A percentile compares a stretch with the other conserved stretches of the same genome.
phyloP scores from a whole-genome alignment of 1,140 invertebrate species.

The Orius insidiosus region DNA sequence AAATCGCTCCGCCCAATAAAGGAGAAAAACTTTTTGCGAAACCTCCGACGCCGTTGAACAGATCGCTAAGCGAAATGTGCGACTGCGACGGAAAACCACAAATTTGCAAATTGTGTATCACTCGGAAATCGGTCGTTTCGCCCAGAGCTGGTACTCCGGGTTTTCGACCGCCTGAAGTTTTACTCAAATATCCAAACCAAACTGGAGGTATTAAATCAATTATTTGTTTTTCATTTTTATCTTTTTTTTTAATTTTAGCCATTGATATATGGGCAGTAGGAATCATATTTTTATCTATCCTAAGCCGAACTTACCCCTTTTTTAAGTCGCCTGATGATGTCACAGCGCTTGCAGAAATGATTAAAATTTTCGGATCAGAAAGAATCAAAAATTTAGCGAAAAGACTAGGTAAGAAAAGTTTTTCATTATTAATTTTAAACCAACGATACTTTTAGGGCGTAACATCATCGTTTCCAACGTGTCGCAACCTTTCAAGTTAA shows the following conservation, averaged over 20 bases:
- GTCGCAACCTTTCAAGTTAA: slow-evolving; percentile 32
- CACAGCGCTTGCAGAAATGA: slow-evolving; percentile 65
- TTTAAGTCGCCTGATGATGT: slow-evolving; percentile 66
- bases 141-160: slow-evolving; percentile 78
- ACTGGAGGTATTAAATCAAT: slow-evolving; percentile 50
- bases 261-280: slow-evolving; percentile 83
- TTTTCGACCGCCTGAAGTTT: slow-evolving; percentile 74
- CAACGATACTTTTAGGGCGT: slow-evolving; percentile 27
- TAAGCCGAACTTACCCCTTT: slow-evolving; percentile 66
- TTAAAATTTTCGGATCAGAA: slow-evolving; percentile 56
- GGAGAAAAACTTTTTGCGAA: not conserved
- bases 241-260: slow-evolving; percentile 29
- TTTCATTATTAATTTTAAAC: not conserved
- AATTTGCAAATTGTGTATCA: slow-evolving; percentile 43
- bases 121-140: slow-evolving; percentile 37
- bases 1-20: no score
- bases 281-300: slow-evolving; percentile 63
- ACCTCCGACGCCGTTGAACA: not conserved
- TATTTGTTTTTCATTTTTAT: not conserved
- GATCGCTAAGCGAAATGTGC: slow-evolving; percentile 24
- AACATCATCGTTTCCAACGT: slow-evolving; percentile 35
- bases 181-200: slow-evolving; percentile 57
- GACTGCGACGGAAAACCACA: slow-evolving; percentile 42
- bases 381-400: slow-evolving; percentile 46
- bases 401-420: slow-evolving; percentile 37